A percentile compares a stretch with the other conserved stretches of the same genome.
These are phyloP conservation scores for Camponotus floridanus DNA, from an alignment of 1,140 invertebrate species.

Conservation along the genomic window DNA sequence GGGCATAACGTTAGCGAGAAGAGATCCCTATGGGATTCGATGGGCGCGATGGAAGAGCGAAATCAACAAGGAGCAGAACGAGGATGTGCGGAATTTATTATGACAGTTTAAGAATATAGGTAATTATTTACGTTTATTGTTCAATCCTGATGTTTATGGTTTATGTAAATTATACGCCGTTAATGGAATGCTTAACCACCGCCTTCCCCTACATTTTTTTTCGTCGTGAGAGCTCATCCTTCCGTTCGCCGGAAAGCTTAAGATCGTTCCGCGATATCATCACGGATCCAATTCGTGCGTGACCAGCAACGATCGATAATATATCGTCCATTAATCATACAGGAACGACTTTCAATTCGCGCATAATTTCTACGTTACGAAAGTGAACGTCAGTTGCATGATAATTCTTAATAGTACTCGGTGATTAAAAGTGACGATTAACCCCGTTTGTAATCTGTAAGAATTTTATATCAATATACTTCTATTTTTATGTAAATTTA, in stretches of 20 bases:
- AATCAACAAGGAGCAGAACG: conserved; percentile 44
- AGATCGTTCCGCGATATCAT: conserved; percentile 47
- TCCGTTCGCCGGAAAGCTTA: conserved; percentile 29
- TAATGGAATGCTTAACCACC: conserved; percentile 63
- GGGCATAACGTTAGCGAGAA: conserved; percentile 3
- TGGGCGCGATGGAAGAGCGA: conserved; percentile 13
- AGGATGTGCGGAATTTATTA: conserved; percentile 76
- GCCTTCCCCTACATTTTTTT: neutral
- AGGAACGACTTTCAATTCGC: conserved; percentile 39
- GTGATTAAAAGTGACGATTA: conserved; percentile 38
- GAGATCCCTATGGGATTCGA: conserved; percentile 35
- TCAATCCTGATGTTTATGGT: conserved; percentile 77
- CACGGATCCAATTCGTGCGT: conserved; percentile 47
- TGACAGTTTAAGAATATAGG: conserved; percentile 78
- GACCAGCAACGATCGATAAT: conserved; percentile 35
- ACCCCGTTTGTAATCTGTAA: neutral
- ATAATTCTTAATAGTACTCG: conserved; percentile 21
- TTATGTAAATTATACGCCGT: conserved; percentile 77
- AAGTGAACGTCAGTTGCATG: conserved; percentile 11
- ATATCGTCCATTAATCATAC: conserved; percentile 41
- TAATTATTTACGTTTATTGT: conserved; percentile 77
- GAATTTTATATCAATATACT: neutral
- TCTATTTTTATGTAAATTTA: neutral
- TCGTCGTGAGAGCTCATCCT: conserved; percentile 62
- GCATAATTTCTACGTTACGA: conserved; percentile 14